These are phyloP conservation scores for Sebastiscus albofasciatus DNA, from an alignment of 2,797 vertebrate genomes.

Conservation along the genomic window DNA sequence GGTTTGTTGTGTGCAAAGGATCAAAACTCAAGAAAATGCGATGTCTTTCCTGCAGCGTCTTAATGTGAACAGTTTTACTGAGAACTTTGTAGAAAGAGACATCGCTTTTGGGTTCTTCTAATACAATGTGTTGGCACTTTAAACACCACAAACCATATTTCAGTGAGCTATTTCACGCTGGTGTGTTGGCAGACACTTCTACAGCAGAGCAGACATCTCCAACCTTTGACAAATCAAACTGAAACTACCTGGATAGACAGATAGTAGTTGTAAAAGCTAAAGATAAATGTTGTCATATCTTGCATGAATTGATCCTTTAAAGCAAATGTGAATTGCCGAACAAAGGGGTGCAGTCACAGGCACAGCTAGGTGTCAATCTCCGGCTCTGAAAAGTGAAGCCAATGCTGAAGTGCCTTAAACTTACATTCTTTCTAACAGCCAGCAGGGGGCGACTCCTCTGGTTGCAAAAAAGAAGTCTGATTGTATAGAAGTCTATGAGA, in stretches of 20 bases:
- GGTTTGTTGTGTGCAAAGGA: neutral
- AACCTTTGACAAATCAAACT: neutral
- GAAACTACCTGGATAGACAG: neutral
- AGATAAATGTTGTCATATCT: neutral
- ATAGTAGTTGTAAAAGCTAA: neutral
- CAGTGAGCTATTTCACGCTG: neutral
- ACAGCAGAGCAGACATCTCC: neutral
- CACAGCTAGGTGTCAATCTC: too few species aligned
- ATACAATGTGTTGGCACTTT: neutral
- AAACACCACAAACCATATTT: neutral
- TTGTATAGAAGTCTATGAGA: too few species aligned
- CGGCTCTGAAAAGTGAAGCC: too few species aligned
- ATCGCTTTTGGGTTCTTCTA: neutral
- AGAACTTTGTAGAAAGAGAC: neutral
- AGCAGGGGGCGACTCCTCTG: too few species aligned
- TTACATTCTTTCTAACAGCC: too few species aligned
- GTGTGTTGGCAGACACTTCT: neutral
- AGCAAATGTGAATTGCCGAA: too few species aligned
- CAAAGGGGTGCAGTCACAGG: too few species aligned
- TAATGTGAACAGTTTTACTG: neutral
- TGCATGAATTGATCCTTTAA: neutral
- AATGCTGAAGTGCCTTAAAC: too few species aligned
- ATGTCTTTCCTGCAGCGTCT: neutral
- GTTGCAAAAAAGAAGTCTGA: too few species aligned
- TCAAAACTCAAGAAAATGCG: neutral